Evolutionary conservation across 1,140 invertebrate genomes (phyloP), one percentile per base, ranked within the genome.

Genomic region (Bombus terrestris): DNA sequence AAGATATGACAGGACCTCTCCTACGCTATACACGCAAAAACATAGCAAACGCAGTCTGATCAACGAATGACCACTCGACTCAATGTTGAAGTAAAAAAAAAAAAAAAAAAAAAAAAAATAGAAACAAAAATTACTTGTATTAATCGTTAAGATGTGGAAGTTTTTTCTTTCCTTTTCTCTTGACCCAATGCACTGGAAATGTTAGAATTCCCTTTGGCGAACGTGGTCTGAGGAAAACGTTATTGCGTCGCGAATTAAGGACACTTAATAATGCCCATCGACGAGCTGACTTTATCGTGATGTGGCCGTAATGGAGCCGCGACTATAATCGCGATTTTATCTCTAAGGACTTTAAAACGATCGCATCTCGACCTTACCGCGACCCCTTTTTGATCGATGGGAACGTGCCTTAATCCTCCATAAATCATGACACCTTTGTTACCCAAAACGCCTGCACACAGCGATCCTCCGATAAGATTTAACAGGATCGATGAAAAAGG

Each of bases 311-410:
- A 78, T 78, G 75, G 57, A 78, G 10, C 75, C 37, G n/a, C 75
- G 37, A 77, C 75, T 64, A 64, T 62, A 77, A 64, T 64, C 75
- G 57, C 28, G 75, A 78, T 78, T 41, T 78, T 78, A 78, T 78
- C 75, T 39, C 28, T 6, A 64, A 78, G 13, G 57, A 59, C 57
- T 57, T 64, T 43, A 64, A 64, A 78, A 35, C 75, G 28, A 41
- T 57, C 37, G 13, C 25, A 13, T 39, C 53, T 22, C 25, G 39
- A 37, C 74, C 13, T 62, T 39, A 41, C 37, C 75, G 13, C 10
- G 57, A 62, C 37, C 57, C 57, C 32, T 66, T 66, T 15, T 35
- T 62, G 41, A 73, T 73, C 71, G n/a, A 73, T 73, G n/a, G 15
- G 15, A 47, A 47, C 13, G 15, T n/a, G 71, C 37, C 53, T 62